Conservation (phyloP, 2,888 invertebrate species). For the Globia sparganii region DNA sequence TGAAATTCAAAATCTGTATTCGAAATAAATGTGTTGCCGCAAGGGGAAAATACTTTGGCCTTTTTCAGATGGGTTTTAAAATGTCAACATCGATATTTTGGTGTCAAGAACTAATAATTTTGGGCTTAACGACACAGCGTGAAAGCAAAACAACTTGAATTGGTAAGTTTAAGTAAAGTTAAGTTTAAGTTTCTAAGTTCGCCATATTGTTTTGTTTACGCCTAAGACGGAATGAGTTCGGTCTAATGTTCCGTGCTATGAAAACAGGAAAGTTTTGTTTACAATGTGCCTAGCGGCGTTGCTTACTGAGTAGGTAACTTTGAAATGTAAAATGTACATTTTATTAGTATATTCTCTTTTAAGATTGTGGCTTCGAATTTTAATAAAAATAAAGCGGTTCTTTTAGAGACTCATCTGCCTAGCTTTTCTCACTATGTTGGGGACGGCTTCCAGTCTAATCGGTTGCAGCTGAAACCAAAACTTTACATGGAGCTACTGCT, state of each 20-base stretch:
- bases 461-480: neutral
- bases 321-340: slow-evolving; percentile 2
- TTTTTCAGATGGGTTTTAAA: slow-evolving; percentile 18
- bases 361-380: neutral
- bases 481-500: too few species aligned
- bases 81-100: slow-evolving; percentile 2
- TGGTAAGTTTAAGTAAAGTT: slow-evolving; percentile 35
- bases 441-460: neutral
- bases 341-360: neutral
- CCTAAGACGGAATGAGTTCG: slow-evolving; percentile 32
- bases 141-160: slow-evolving; percentile 41
- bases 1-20: slow-evolving; percentile 22
- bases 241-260: slow-evolving; percentile 33
- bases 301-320: slow-evolving; percentile 1
- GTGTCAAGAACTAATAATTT: slow-evolving; percentile 11
- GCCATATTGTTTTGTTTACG: slow-evolving; percentile 54
- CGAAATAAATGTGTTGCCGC: neutral
- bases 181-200: too few species aligned
- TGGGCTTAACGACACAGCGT: slow-evolving; percentile 1
- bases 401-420: neutral
- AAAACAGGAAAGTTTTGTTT: slow-evolving; percentile 49
- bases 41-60: neutral
- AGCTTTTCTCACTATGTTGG: too few species aligned
- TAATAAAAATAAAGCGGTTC: too few species aligned
- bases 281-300: slow-evolving; percentile 12